Percentiles rank a stretch among this genome's conserved stretches.
These are phyloP conservation scores for Coenonympha glycerion DNA, from an alignment of 2,888 invertebrate genomes.

Conservation along the genomic window DNA sequence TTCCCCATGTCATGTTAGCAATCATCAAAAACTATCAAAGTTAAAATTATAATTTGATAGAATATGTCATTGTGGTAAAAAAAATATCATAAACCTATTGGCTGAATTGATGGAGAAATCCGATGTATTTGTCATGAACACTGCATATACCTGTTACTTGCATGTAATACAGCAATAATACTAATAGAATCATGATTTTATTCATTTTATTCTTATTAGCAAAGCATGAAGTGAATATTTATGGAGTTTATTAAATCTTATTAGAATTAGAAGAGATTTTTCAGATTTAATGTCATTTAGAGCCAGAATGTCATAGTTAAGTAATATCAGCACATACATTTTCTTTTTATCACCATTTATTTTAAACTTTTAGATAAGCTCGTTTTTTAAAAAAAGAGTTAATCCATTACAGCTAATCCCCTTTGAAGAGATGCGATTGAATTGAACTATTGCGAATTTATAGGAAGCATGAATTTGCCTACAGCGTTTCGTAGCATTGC, in stretches of 20 bases:
- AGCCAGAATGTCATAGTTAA: constrained; percentile 32
- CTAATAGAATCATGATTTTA: constrained; percentile 17
- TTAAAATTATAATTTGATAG: background rate
- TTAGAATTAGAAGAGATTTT: constrained; percentile 26
- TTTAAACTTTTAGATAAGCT: background rate
- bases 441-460: background rate
- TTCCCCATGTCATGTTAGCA: background rate
- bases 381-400: background rate
- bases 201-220: constrained; percentile 21
- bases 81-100: constrained; percentile 6
- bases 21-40: constrained; percentile 1
- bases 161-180: constrained; percentile 18
- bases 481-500: background rate
- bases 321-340: constrained; percentile 18
- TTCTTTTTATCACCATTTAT: background rate
- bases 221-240: constrained; percentile 20
- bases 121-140: constrained; percentile 28
- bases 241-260: constrained; percentile 14
- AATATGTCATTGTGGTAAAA: background rate
- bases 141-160: constrained; percentile 18
- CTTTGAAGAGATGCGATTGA: background rate
- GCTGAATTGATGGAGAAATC: constrained; percentile 24
- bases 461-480: background rate
- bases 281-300: constrained; percentile 31
- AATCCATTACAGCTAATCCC: background rate